Evolutionary conservation across 2,888 invertebrate genomes (phyloP).

Genomic region (Drosophila multiciliata): DNA sequence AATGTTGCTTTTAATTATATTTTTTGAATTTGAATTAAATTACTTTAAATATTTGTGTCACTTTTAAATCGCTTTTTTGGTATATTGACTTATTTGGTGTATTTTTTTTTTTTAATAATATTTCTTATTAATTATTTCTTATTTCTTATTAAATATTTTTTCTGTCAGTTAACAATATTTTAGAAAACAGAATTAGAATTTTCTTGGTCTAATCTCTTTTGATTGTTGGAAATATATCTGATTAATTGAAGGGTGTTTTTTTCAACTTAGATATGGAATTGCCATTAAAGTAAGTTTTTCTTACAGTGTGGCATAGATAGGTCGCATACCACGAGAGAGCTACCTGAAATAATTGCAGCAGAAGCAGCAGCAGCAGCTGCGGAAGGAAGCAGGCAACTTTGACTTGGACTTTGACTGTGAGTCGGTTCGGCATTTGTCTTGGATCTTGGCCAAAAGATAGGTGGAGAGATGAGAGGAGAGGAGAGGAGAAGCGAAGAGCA

Average conservation of each 20-base stretch:
- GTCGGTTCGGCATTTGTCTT: slow-evolving; percentile 9
- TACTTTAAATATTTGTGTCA: not conserved
- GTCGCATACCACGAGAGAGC: slow-evolving; percentile 41
- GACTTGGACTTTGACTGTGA: not conserved
- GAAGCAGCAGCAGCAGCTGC: slow-evolving; percentile 57
- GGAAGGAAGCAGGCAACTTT: slow-evolving; percentile 48
- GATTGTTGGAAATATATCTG: not conserved
- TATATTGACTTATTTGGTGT: not conserved
- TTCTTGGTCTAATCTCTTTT: not conserved
- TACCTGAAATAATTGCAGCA: slow-evolving; percentile 79
- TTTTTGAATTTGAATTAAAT: not conserved
- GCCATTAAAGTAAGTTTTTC: not conserved
- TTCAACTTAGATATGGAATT: not conserved
- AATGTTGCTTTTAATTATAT: not conserved
- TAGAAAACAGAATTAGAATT: not conserved
- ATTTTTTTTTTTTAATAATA: too few relatives aligned
- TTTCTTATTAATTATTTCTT: not conserved
- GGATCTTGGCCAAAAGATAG: slow-evolving; percentile 3
- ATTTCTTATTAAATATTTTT: not conserved
- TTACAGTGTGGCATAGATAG: slow-evolving; percentile 46
- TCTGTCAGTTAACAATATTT: accelerated
- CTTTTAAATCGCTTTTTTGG: not conserved
- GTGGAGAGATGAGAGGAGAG: not conserved
- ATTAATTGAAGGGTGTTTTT: not conserved
- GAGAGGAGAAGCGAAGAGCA: not conserved